Percentiles rank a stretch among this genome's conserved stretches.
Evolutionary conservation across 2,113 vertebrate genomes (phyloP).

Genomic region (Ceyx melanurus): DNA sequence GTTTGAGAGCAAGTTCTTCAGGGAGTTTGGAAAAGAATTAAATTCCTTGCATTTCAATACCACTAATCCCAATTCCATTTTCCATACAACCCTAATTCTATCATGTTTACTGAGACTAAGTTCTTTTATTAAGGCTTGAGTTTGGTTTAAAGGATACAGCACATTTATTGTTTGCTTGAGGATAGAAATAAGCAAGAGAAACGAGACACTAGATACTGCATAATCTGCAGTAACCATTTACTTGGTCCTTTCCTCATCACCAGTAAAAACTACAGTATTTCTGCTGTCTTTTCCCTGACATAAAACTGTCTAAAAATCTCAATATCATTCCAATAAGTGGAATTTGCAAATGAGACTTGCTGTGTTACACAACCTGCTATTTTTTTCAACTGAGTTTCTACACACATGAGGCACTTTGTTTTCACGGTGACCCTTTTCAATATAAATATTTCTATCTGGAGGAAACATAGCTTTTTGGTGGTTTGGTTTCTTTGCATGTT

Average conservation of each 20-base stretch:
- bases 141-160: neutral
- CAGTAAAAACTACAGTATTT: neutral
- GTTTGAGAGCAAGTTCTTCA: neutral
- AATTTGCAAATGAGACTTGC: neutral
- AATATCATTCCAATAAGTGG: neutral
- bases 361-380: neutral
- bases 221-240: neutral
- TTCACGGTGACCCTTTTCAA: neutral
- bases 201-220: neutral
- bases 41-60: slow-evolving; percentile 23
- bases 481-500: neutral
- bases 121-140: neutral
- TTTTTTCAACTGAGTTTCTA: neutral
- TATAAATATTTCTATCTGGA: slow-evolving; percentile 23
- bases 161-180: slow-evolving; percentile 4
- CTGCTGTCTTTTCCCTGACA: neutral
- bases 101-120: neutral
- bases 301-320: neutral
- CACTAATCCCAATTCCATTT: slow-evolving; percentile 28
- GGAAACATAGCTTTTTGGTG: neutral
- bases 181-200: neutral
- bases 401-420: neutral
- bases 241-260: neutral
- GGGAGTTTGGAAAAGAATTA: neutral
- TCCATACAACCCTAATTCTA: slow-evolving; percentile 12